Evolutionary conservation across 2,797 vertebrate species (phyloP).

Genomic region (Mastacembelus armatus): DNA sequence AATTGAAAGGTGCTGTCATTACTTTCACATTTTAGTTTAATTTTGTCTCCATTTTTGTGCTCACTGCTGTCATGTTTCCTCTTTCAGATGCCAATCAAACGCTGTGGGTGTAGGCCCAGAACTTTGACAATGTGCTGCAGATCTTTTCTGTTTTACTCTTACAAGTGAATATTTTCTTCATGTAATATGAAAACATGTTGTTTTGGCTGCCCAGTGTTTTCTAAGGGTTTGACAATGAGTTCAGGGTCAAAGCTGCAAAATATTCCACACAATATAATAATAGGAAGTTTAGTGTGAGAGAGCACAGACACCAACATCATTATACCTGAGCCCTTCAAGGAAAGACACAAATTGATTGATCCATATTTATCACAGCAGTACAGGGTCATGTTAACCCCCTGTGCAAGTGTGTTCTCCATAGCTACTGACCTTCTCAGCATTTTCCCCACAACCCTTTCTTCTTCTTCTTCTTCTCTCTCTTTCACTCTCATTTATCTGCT

Average conservation of each 20-base stretch:
- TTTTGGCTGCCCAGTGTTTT: no score
- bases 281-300: background rate
- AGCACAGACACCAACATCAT: background rate
- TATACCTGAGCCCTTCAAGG: background rate
- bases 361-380: background rate
- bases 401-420: slow-evolving; percentile 5
- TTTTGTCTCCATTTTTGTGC: background rate
- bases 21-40: background rate
- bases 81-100: no score
- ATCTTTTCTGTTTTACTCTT: no score
- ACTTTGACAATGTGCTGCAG: no score
- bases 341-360: slow-evolving; percentile 12
- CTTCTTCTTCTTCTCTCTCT: slow-evolving; percentile 1
- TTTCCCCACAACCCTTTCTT: background rate
- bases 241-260: background rate
- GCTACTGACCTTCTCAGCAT: slow-evolving; percentile 6
- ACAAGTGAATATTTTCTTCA: no score
- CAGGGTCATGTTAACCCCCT: slow-evolving; percentile 5
- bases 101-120: no score
- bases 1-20: no score
- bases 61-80: no score
- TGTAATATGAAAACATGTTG: no score
- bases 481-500: slow-evolving; percentile 46
- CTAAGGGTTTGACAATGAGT: background rate
- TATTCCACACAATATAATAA: background rate